These are phyloP conservation scores for Chalcosyrphus nemorum DNA, from an alignment of 2,888 invertebrate species.

Conservation along the genomic window DNA sequence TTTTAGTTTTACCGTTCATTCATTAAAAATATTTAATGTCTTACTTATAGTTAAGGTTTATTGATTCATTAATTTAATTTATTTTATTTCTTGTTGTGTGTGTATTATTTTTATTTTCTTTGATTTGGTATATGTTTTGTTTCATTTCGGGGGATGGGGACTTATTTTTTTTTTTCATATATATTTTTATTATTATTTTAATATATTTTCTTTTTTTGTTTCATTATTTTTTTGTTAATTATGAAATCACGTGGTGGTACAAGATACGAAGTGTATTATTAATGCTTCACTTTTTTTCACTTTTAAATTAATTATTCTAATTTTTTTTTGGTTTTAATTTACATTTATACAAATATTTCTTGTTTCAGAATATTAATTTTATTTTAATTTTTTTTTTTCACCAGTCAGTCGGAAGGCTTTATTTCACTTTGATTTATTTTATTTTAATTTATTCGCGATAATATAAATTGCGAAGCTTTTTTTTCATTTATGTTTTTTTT, in stretches of 20 bases:
- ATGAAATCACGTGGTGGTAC: slow-evolving; percentile 77
- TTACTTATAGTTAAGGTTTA: slow-evolving; percentile 55
- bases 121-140: slow-evolving; percentile 66
- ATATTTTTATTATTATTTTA: slow-evolving; percentile 27
- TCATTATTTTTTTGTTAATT: slow-evolving; percentile 72
- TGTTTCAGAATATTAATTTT: slow-evolving; percentile 26
- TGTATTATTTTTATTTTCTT: slow-evolving; percentile 22
- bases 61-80: slow-evolving; percentile 51
- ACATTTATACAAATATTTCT: slow-evolving; percentile 69
- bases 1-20: slow-evolving; percentile 63
- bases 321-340: slow-evolving; percentile 55
- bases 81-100: slow-evolving; percentile 18
- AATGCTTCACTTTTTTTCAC: slow-evolving; percentile 51
- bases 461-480: slow-evolving; percentile 47
- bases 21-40: slow-evolving; percentile 61
- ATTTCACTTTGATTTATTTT: slow-evolving; percentile 65
- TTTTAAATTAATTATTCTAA: slow-evolving; percentile 64
- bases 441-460: slow-evolving; percentile 21
- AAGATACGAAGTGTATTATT: slow-evolving; percentile 74
- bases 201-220: slow-evolving; percentile 37
- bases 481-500: neutral
- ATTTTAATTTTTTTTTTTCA: slow-evolving; percentile 42
- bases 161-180: slow-evolving; percentile 18
- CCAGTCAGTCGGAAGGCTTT: slow-evolving; percentile 73
- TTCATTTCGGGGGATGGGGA: slow-evolving; percentile 62